A percentile compares a stretch with the other conserved stretches of the same genome.
Evolutionary conservation across 2,113 vertebrate genomes (phyloP).

Genomic region (Anolis carolinensis): DNA sequence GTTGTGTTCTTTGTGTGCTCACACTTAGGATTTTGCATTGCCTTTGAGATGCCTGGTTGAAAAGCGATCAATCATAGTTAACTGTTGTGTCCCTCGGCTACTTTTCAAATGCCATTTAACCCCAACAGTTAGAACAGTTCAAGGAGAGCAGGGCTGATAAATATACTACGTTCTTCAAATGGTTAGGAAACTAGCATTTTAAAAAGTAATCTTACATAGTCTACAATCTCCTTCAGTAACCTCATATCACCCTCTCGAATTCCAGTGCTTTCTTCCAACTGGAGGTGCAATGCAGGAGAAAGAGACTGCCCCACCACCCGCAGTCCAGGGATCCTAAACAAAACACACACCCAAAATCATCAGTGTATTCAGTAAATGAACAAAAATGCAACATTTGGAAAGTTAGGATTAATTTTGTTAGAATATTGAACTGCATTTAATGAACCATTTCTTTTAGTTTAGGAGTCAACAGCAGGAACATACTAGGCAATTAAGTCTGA

Average conservation of each 20-base stretch:
- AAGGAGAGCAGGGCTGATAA: background rate
- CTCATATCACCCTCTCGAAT: slow-evolving; percentile 86
- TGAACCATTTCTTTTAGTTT: background rate
- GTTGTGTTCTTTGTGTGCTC: background rate
- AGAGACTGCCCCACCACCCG: slow-evolving; percentile 84
- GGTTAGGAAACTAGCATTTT: background rate
- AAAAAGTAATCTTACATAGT: slow-evolving; percentile 79
- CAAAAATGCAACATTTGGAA: background rate
- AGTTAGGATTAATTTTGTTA: background rate
- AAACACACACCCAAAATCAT: slow-evolving; percentile 28
- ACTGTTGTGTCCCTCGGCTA: background rate
- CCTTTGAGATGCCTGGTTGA: background rate
- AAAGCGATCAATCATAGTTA: background rate
- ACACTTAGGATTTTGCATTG: background rate
- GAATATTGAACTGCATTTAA: background rate
- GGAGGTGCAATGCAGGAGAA: slow-evolving; percentile 90
- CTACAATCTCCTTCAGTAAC: slow-evolving; percentile 83
- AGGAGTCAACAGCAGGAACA: background rate
- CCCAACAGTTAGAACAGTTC: background rate
- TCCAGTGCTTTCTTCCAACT: slow-evolving; percentile 83
- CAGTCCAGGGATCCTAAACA: slow-evolving; percentile 83
- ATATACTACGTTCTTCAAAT: background rate
- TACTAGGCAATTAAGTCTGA: background rate
- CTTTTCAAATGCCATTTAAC: background rate
- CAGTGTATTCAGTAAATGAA: background rate